Conservation (phyloP, 2,797 vertebrate genomes). For the Passerculus sandwichensis region DNA sequence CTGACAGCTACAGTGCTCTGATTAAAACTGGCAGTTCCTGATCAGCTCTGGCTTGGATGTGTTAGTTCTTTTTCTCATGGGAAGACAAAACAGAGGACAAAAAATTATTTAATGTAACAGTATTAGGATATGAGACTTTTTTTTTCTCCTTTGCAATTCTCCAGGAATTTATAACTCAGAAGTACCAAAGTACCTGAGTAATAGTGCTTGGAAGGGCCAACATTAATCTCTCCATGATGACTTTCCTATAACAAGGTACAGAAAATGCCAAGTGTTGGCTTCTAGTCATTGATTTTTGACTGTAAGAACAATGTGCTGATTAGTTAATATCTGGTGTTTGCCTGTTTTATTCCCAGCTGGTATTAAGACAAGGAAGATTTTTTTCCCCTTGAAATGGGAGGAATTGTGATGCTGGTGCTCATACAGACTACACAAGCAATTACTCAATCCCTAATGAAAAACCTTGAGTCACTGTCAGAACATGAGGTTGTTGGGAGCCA, state of each 20-base stretch:
- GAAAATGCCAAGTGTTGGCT: neutral
- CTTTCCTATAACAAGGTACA: neutral
- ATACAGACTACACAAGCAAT: neutral
- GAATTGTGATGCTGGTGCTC: neutral
- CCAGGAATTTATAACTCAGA: neutral
- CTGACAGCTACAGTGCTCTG: slow-evolving; percentile 3
- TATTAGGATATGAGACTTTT: neutral
- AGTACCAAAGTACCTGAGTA: neutral
- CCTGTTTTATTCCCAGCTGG: neutral
- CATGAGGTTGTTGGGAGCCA: neutral
- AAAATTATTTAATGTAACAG: neutral
- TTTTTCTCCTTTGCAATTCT: neutral
- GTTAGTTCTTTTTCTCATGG: neutral
- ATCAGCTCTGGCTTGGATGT: neutral
- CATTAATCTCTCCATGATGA: neutral
- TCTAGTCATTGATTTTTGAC: neutral
- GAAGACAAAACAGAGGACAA: neutral
- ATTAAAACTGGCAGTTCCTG: slow-evolving; percentile 28
- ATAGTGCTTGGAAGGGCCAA: neutral
- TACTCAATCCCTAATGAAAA: neutral
- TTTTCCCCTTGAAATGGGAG: neutral
- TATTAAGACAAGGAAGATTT: neutral
- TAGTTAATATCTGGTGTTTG: neutral
- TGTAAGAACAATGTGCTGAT: neutral
- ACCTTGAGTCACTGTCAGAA: neutral